phyloP scores from a whole-genome alignment of 2,797 vertebrate genomes.

The Nyctibius grandis region DNA sequence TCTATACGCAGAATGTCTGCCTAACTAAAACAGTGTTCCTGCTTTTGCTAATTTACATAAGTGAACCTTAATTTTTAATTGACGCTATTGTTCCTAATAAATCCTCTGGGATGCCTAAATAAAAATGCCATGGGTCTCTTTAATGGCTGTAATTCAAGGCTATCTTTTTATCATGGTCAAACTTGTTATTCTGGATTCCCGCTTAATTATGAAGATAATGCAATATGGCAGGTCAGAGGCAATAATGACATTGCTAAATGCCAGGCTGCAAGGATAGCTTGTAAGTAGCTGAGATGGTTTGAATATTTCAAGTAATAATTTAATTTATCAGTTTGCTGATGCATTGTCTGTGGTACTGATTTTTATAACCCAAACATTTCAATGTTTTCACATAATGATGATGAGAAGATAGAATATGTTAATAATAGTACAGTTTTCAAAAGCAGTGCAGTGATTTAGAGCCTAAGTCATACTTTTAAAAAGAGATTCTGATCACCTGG shows the following conservation, averaged over 20 bases:
- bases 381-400: background rate
- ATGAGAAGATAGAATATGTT: background rate
- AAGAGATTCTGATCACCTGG: background rate
- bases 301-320: slow-evolving; percentile 5
- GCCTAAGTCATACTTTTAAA: background rate
- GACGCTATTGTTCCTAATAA: background rate
- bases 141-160: slow-evolving; percentile 1
- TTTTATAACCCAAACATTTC: background rate
- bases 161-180: background rate
- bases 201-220: slow-evolving; percentile 36
- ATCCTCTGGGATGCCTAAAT: background rate
- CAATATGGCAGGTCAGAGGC: background rate
- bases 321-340: background rate
- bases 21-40: background rate
- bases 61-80: background rate
- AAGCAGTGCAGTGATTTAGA: background rate
- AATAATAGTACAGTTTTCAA: background rate
- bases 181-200: background rate
- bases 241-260: background rate
- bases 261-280: background rate
- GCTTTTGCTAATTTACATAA: background rate
- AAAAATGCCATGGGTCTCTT: background rate
- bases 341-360: background rate
- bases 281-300: background rate
- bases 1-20: background rate